Evolutionary conservation across 2,797 vertebrate genomes (phyloP), one percentile per base, ranked within the genome.

Genomic region (Echeneis naucrates): DNA sequence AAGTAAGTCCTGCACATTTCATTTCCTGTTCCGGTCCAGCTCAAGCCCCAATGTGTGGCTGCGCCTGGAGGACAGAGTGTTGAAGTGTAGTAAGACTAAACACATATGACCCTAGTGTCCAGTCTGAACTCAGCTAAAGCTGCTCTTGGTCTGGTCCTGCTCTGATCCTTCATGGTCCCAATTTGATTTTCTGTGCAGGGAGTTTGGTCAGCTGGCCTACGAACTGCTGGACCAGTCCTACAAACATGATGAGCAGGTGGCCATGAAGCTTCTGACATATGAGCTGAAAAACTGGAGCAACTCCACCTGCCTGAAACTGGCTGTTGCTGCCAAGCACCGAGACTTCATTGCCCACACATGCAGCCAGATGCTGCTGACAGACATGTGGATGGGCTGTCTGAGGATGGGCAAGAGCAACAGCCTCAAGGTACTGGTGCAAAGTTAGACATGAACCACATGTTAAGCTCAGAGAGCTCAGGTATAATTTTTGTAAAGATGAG

Each of bases 301-400:
- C 87, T 99, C 97, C 4, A 99, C 98, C 27, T 99, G 97, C 71
- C 93, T 99, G 80, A 98, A 99, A 58, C 75, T 99, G 68, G 98
- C 98, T 0, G 98, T 99, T 12, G 97, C 98, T 0, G 98, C 97
- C 73, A 99, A 99, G 72, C 98, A 98, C 89, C 80, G 97, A 47
- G 97, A 99, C 87, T 99, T 99, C 86, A 98, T 99, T 1, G 98
- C 98, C 2, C 98, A 99, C 91, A 99, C 98, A 2, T 99, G 98
- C 93, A 98, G 97, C 86, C 98, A 99, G 94, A 98, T 99, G 98
- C 91, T 99, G 37, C 90, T 99, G 1, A 98, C 97, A 0, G 97
- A 99, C 87, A 99, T 99, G 97, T 99, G 98, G 98, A 99, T 99
- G 97, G 98, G 98, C 42, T 94, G 96, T 6, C 92, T 99, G 54